These are phyloP conservation scores for Centropus unirufus DNA, from an alignment of 2,113 vertebrate genomes.

Conservation along the genomic window DNA sequence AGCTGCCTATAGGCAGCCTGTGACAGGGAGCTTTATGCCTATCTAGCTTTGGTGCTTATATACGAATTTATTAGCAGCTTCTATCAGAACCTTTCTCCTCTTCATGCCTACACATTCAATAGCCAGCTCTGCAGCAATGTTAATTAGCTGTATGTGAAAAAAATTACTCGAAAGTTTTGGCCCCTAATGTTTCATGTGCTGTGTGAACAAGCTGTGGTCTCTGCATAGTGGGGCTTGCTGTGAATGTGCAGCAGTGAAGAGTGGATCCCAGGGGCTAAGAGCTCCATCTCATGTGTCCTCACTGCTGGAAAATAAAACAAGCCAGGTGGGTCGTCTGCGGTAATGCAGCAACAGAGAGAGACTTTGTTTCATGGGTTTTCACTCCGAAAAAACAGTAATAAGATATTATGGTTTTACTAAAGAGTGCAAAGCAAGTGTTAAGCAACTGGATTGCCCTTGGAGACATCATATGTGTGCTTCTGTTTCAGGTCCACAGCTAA, in stretches of 20 bases:
- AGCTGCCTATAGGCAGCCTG: not conserved
- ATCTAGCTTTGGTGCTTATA: not conserved
- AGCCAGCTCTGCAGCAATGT: not conserved
- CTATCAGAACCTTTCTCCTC: not conserved
- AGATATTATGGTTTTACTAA: not conserved
- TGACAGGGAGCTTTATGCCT: not conserved
- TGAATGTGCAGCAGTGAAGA: rapidly evolving
- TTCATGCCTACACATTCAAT: not conserved
- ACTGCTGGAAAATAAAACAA: not conserved
- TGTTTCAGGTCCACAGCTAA: not conserved
- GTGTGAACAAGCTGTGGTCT: not conserved
- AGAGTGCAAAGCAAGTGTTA: not conserved
- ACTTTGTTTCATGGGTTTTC: not conserved
- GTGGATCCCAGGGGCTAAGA: not conserved
- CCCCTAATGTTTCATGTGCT: not conserved
- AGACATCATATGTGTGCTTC: not conserved
- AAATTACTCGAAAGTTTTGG: not conserved
- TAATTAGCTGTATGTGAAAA: not conserved
- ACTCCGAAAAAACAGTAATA: not conserved
- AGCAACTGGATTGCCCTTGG: not conserved
- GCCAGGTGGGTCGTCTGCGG: rapidly evolving
- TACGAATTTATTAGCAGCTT: not conserved
- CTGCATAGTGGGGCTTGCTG: not conserved
- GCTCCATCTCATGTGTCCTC: not conserved
- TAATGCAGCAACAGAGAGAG: not conserved